A percentile compares a stretch with the other conserved stretches of the same genome.
Evolutionary conservation across 1,140 invertebrate genomes (phyloP).

Genomic region (Ladona fulva): DNA sequence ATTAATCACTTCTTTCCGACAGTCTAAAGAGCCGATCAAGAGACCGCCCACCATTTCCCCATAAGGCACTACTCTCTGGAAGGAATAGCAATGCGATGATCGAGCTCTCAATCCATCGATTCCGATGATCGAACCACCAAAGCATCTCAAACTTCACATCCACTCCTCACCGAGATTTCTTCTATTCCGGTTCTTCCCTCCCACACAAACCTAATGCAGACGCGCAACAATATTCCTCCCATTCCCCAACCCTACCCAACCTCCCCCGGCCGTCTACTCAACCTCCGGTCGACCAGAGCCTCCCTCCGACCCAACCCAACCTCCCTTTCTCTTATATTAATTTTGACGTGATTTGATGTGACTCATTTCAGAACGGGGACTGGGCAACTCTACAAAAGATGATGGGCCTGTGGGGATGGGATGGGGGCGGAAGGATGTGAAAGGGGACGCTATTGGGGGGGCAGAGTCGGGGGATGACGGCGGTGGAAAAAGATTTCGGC

Average conservation of each 20-base stretch:
- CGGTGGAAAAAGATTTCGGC: neutral
- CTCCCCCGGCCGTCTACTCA: neutral
- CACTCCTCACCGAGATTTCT: no score
- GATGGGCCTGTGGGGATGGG: neutral
- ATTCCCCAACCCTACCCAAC: neutral
- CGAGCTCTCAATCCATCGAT: no score
- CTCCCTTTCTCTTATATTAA: conserved; percentile 17
- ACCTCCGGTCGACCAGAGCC: neutral
- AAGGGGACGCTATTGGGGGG: neutral
- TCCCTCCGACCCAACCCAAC: neutral
- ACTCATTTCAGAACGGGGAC: conserved; percentile 16
- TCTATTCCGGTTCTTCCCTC: no score
- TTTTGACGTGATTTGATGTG: conserved; percentile 21
- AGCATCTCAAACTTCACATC: no score
- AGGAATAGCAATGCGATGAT: no score
- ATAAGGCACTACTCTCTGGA: no score
- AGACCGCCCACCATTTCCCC: no score
- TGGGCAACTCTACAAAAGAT: conserved; percentile 4
- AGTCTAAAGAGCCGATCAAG: no score
- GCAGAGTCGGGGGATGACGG: neutral
- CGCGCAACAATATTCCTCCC: neutral
- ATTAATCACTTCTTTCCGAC: no score
- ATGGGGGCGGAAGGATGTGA: neutral
- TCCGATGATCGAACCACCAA: no score
- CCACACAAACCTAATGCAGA: no score